Conservation (phyloP, 2,113 vertebrate species). For the Psilopogon haemacephalus region DNA sequence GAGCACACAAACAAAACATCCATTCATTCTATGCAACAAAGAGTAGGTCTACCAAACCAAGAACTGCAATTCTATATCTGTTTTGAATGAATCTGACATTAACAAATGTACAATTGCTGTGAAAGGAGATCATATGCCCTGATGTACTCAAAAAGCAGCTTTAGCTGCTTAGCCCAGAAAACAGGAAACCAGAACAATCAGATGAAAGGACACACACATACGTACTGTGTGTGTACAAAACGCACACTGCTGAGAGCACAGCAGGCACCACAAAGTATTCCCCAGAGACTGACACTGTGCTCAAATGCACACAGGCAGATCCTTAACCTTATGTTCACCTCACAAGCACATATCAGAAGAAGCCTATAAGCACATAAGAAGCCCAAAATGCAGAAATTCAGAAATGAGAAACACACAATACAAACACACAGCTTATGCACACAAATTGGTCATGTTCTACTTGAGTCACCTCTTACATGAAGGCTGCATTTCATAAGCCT, state of each 20-base stretch:
- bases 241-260: neutral
- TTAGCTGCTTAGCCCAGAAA: constrained; percentile 1
- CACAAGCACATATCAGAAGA: neutral
- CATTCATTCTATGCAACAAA: neutral
- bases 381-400: neutral
- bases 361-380: neutral
- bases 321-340: neutral
- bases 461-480: neutral
- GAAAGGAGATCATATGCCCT: neutral
- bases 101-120: neutral
- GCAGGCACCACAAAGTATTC: neutral
- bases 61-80: neutral
- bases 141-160: neutral
- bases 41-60: neutral
- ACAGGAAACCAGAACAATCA: constrained; percentile 19
- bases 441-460: neutral
- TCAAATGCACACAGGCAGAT: neutral
- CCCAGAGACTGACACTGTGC: neutral
- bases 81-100: neutral
- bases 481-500: neutral
- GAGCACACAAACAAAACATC: neutral
- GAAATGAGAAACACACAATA: neutral
- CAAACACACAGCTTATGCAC: neutral
- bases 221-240: neutral
- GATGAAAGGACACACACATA: neutral